Percentiles rank a stretch among this genome's conserved stretches.
phyloP scores from a whole-genome alignment of 2,888 invertebrate species.

The Drosophila ochracea region DNA sequence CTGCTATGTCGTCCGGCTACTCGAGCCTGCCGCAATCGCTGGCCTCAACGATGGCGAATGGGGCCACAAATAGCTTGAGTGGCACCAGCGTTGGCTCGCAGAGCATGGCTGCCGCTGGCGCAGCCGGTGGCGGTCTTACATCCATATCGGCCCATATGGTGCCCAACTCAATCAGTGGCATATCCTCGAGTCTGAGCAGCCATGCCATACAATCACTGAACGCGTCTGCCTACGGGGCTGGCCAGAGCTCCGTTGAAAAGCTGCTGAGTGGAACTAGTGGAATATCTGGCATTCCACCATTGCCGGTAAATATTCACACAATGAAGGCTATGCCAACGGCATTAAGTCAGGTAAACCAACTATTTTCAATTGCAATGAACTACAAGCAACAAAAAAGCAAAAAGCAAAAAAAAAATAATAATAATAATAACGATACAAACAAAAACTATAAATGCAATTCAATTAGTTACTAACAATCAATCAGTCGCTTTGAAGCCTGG shows the following conservation, averaged over 20 bases:
- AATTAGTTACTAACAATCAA: slow-evolving; percentile 40
- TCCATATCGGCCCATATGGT: slow-evolving; percentile 81
- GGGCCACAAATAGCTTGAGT: slow-evolving; percentile 72
- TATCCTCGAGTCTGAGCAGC: slow-evolving; percentile 89
- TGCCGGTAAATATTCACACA: slow-evolving; percentile 85
- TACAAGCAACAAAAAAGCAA: slow-evolving; percentile 52
- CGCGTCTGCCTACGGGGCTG: slow-evolving; percentile 78
- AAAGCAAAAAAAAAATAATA: slow-evolving; percentile 35
- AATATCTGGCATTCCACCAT: slow-evolving; percentile 84
- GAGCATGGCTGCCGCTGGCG: slow-evolving; percentile 54
- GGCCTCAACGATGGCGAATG: slow-evolving; percentile 79
- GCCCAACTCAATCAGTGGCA: slow-evolving; percentile 84
- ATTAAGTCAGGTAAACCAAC: slow-evolving; percentile 85
- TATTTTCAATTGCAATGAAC: slow-evolving; percentile 81
- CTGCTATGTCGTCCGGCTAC: slow-evolving; percentile 73
- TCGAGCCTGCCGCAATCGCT: slow-evolving; percentile 81
- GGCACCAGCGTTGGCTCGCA: slow-evolving; percentile 72
- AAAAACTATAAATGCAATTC: slow-evolving; percentile 33
- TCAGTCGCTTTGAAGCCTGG: slow-evolving; percentile 47
- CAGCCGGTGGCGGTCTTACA: slow-evolving; percentile 66
- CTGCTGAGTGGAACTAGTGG: slow-evolving; percentile 86
- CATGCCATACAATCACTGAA: slow-evolving; percentile 88
- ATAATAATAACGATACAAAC: background rate
- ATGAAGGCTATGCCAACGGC: slow-evolving; percentile 85
- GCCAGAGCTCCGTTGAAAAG: slow-evolving; percentile 85